Percentiles rank a stretch among this genome's conserved stretches.
Evolutionary conservation across 2,888 invertebrate genomes (phyloP).

Genomic region (Petrolisthes cinctipes): DNA sequence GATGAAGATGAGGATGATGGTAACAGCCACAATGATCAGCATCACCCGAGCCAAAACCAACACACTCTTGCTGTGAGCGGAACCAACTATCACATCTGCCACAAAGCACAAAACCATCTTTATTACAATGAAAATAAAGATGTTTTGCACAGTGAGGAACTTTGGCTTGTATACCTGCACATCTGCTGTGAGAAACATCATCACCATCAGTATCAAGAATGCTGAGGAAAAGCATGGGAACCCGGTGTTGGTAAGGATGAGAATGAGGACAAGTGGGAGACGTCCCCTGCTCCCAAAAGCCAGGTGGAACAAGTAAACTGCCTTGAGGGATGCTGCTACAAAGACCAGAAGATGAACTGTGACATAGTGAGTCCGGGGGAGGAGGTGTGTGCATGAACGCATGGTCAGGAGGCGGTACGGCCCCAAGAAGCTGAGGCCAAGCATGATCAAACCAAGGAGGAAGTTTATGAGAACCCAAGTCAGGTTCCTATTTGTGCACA

Average conservation of each 20-base stretch:
- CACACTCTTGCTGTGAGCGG: conserved; percentile 53
- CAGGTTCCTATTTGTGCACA: conserved; percentile 42
- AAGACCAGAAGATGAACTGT: conserved; percentile 57
- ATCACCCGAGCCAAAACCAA: conserved; percentile 54
- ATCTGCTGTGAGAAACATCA: conserved; percentile 55
- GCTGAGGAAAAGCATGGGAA: conserved; percentile 53
- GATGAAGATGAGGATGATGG: conserved; percentile 30
- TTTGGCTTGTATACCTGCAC: conserved; percentile 51
- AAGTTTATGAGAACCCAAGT: conserved; percentile 45
- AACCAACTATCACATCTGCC: conserved; percentile 58
- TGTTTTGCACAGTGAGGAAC: conserved; percentile 33
- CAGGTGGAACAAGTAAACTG: conserved; percentile 59
- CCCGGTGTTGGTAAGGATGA: conserved; percentile 59
- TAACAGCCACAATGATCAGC: conserved; percentile 37
- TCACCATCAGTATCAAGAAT: conserved; percentile 46
- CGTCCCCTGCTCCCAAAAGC: conserved; percentile 57
- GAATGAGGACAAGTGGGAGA: conserved; percentile 54
- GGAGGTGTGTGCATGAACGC: conserved; percentile 51
- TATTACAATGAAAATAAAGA: conserved; percentile 43
- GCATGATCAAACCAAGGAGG: conserved; percentile 32
- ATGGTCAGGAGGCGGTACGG: conserved; percentile 55
- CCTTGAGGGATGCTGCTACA: conserved; percentile 53
- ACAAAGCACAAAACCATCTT: conserved; percentile 43
- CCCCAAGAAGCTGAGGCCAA: conserved; percentile 50
- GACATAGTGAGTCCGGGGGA: conserved; percentile 60